A percentile compares a stretch with the other conserved stretches of the same genome.
These are phyloP conservation scores for Palloptera scutellata DNA, from an alignment of 2,888 invertebrate species.

Conservation along the genomic window DNA sequence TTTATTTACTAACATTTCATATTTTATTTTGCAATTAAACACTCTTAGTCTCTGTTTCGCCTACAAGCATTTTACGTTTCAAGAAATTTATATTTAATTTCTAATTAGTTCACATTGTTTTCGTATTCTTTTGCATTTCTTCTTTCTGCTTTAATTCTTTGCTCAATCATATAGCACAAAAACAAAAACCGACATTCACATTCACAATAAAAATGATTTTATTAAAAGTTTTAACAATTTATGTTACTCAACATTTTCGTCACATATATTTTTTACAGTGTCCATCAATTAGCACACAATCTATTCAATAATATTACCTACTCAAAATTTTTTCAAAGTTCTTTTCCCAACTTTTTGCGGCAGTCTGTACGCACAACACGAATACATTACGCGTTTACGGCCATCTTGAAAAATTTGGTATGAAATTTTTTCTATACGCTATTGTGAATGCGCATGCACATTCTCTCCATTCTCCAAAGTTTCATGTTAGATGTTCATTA, in stretches of 20 bases:
- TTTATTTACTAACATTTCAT: slow-evolving; percentile 3
- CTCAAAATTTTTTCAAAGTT: neutral
- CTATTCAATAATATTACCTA: too few species aligned
- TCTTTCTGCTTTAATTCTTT: neutral
- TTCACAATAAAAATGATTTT: neutral
- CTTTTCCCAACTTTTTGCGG: neutral
- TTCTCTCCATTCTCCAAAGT: too few species aligned
- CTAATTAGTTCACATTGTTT: too few species aligned
- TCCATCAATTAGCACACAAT: too few species aligned
- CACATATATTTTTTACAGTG: too few species aligned
- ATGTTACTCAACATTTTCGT: neutral
- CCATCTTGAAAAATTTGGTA: slow-evolving; percentile 37
- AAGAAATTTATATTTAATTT: too few species aligned
- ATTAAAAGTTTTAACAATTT: neutral
- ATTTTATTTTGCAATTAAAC: neutral
- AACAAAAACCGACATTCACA: neutral
- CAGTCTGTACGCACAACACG: neutral
- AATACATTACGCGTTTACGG: slow-evolving; percentile 33
- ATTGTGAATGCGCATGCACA: slow-evolving; percentile 40
- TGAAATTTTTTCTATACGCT: slow-evolving; percentile 29
- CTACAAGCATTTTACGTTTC: too few species aligned
- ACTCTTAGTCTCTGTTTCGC: too few species aligned
- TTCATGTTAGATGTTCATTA: too few species aligned
- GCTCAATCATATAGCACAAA: neutral
- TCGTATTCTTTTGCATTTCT: neutral